Conservation (phyloP, 2,888 invertebrate species). For the Philopedon plagiatum region DNA sequence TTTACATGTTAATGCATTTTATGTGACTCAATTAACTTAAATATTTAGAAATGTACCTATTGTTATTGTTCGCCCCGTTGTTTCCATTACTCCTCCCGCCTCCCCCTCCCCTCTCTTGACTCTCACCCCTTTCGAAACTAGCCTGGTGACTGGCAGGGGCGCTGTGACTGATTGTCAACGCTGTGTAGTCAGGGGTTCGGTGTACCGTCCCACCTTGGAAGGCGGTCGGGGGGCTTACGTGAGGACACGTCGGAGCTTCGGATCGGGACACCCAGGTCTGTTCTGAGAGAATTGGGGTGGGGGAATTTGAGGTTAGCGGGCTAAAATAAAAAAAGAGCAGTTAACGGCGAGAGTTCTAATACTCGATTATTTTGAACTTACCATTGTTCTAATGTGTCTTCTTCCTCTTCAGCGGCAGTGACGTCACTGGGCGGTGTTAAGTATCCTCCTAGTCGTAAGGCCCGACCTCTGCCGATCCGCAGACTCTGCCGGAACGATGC, state of each 20-base stretch:
- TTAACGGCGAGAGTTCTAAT: too few relatives aligned
- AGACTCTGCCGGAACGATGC: conserved; percentile 75
- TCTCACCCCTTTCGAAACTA: conserved; percentile 67
- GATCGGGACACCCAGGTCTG: conserved; percentile 69
- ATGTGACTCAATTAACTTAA: too few relatives aligned
- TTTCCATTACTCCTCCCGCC: conserved; percentile 36
- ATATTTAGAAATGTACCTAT: conserved; percentile 34
- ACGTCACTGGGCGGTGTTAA: conserved; percentile 76
- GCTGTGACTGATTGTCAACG: conserved; percentile 67
- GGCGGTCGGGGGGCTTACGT: conserved; percentile 64
- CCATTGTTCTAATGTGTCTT: conserved; percentile 69
- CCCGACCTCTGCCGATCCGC: conserved; percentile 71
- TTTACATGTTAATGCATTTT: too few relatives aligned
- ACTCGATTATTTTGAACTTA: too few relatives aligned
- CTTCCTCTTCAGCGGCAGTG: conserved; percentile 76
- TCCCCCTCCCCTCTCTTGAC: conserved; percentile 62
- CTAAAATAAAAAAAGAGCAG: conserved; percentile 62
- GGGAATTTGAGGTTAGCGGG: conserved; percentile 71
- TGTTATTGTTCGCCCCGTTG: conserved; percentile 37
- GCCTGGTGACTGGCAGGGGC: conserved; percentile 68
- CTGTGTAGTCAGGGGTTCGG: conserved; percentile 62
- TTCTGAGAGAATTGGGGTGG: conserved; percentile 68
- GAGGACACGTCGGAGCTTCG: conserved; percentile 56
- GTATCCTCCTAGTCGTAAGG: conserved; percentile 72
- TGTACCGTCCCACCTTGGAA: conserved; percentile 31